Evolutionary conservation across 2,888 invertebrate genomes (phyloP), one percentile per base, ranked within the genome.

Genomic region (Trissolcus japonicus): DNA sequence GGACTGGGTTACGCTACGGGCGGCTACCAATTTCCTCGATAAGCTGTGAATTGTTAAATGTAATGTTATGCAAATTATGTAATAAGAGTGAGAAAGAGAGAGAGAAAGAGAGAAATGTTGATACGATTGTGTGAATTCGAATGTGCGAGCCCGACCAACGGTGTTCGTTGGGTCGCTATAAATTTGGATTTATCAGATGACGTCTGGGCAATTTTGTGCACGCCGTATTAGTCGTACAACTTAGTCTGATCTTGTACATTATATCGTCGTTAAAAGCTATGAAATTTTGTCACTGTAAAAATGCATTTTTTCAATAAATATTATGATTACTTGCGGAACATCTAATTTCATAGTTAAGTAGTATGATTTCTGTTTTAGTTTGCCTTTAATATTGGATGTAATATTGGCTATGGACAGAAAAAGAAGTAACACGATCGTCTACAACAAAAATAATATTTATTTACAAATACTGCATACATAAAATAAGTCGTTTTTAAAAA

Each of bases 1-100:
- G 96, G 96, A 0, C 90, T 96, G 40, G 96, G 96, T 60, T 96
- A 96, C 89, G 91, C 92, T 50, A 91, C 91, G 21, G 90, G 91
- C 80, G 88, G 90, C 29, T 90, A 91, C 78, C 91, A 91, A 84
- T 91, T 90, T 84, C 90, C 90, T 21, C 89, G 91, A 89, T 91
- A 90, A 87, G 63, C 35, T 35, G 48, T 29, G 21, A 46, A 57
- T 43, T 66, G 48, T 57, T 56, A 11, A n/a, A 53, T 50, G 13
- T 17, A 19, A 46, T 40, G 29, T 51, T 16, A 35, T 35, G 51
- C 11, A 17, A 14, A 51, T 51, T 3, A 51, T 2, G 9, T n/a
- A 41, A n/a, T 55, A 4, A n/a, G 35, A 29, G 25, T 50, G 43
- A 7, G 40, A 16, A 7, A 14, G n/a, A 54, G 53, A n/a, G n/a